phyloP scores from a whole-genome alignment of 2,888 invertebrate species.

The Therioaphis trifolii region DNA sequence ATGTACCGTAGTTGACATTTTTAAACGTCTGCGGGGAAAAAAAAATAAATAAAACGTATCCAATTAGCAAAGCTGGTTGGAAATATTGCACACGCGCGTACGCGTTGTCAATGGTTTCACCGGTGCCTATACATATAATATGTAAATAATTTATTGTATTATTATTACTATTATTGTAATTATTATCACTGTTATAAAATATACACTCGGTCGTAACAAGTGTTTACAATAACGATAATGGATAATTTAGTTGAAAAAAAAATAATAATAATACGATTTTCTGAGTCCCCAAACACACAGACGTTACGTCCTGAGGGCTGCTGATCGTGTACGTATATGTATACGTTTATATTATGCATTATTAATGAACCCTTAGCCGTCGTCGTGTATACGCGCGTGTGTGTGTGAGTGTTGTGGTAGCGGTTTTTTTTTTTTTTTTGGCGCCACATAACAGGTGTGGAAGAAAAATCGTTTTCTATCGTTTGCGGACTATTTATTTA shows the following conservation, averaged over 20 bases:
- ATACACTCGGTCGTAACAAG: not conserved
- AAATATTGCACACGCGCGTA: not conserved
- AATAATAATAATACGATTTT: too few species aligned
- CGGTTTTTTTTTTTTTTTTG: too few species aligned
- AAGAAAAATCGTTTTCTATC: slow-evolving; percentile 7
- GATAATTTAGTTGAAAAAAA: not conserved
- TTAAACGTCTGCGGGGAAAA: slow-evolving; percentile 3
- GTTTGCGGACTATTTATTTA: not conserved
- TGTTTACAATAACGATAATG: not conserved
- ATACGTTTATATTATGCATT: slow-evolving; percentile 7
- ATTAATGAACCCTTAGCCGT: slow-evolving; percentile 24
- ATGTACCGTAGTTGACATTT: slow-evolving; percentile 6
- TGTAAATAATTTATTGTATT: too few species aligned
- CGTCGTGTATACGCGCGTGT: not conserved
- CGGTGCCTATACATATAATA: too few species aligned
- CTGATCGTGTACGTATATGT: too few species aligned
- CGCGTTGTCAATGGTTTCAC: not conserved
- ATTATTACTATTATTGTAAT: too few species aligned
- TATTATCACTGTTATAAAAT: too few species aligned
- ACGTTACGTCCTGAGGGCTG: not conserved
- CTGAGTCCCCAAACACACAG: too few species aligned
- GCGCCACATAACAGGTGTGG: not conserved
- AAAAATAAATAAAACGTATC: slow-evolving; percentile 33
- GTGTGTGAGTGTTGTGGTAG: too few species aligned
- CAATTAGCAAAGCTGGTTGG: slow-evolving; percentile 41